These are phyloP conservation scores for Ptychadena robeensis DNA, from an alignment of 2,797 vertebrate species.

Conservation along the genomic window DNA sequence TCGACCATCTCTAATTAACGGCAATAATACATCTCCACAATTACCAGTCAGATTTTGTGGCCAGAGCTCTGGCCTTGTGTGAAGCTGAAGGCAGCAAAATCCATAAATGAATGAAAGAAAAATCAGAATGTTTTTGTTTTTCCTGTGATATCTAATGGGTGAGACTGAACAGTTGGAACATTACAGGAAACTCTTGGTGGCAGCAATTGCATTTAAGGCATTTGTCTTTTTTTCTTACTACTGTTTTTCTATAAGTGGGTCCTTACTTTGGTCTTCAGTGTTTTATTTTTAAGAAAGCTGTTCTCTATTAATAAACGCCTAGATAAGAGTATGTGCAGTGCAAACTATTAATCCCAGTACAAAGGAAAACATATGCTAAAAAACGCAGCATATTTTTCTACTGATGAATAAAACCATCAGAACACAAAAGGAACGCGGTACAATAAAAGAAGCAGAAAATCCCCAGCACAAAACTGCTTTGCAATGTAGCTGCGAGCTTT, in stretches of 20 bases:
- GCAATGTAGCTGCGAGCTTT: constrained; percentile 14
- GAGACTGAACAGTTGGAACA: too few species aligned
- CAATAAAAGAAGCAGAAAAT: constrained; percentile 21
- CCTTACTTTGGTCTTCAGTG: neutral
- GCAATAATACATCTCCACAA: too few species aligned
- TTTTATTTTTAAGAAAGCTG: neutral
- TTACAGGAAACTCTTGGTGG: too few species aligned
- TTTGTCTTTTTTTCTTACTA: neutral
- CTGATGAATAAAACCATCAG: constrained; percentile 20
- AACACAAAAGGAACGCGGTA: constrained; percentile 2
- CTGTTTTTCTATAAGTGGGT: neutral
- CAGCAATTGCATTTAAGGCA: too few species aligned
- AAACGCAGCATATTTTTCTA: neutral
- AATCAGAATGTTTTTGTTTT: too few species aligned
- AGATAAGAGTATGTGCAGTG: neutral
- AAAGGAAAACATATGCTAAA: neutral
- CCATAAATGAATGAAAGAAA: too few species aligned
- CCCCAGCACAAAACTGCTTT: neutral
- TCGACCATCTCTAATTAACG: too few species aligned
- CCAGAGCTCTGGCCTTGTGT: too few species aligned
- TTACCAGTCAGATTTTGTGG: too few species aligned
- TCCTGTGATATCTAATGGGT: too few species aligned
- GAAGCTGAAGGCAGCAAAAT: too few species aligned
- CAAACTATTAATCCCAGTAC: neutral
- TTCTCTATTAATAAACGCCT: neutral